Percentiles rank a stretch among this genome's conserved stretches.
Evolutionary conservation across 2,888 invertebrate genomes (phyloP).

Genomic region (Hartigia nigra): DNA sequence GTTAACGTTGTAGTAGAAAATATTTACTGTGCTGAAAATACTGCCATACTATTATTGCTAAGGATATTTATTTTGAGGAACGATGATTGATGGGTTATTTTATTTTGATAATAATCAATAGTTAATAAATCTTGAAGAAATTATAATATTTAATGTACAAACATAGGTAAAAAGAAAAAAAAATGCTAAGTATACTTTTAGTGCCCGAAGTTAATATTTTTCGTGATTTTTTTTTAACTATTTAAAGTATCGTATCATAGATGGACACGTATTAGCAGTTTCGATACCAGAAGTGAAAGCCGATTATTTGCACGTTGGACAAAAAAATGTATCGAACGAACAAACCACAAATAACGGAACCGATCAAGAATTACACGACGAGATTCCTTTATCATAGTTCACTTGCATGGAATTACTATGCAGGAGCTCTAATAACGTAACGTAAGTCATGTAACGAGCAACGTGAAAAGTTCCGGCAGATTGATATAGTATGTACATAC

Average conservation of each 20-base stretch:
- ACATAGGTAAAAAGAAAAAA: no score
- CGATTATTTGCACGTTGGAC: constrained; percentile 1
- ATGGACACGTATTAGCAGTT: neutral
- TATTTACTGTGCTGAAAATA: neutral
- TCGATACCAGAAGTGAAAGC: constrained; percentile 6
- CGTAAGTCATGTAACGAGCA: neutral
- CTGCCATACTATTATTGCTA: neutral
- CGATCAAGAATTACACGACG: neutral
- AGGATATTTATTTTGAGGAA: neutral
- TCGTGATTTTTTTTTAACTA: neutral
- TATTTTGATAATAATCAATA: neutral
- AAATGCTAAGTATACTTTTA: neutral
- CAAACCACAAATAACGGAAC: neutral
- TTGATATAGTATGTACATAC: neutral
- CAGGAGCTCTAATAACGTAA: neutral
- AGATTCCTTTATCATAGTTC: neutral
- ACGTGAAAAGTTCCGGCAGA: neutral
- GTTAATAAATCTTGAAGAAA: neutral
- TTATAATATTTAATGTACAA: neutral
- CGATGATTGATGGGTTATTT: neutral
- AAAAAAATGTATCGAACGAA: neutral
- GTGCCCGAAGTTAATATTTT: neutral
- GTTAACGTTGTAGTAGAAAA: neutral
- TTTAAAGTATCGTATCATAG: neutral
- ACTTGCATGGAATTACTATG: neutral